Evolutionary conservation across 2,113 vertebrate species (phyloP).

Genomic region (Empidonax alnorum): DNA sequence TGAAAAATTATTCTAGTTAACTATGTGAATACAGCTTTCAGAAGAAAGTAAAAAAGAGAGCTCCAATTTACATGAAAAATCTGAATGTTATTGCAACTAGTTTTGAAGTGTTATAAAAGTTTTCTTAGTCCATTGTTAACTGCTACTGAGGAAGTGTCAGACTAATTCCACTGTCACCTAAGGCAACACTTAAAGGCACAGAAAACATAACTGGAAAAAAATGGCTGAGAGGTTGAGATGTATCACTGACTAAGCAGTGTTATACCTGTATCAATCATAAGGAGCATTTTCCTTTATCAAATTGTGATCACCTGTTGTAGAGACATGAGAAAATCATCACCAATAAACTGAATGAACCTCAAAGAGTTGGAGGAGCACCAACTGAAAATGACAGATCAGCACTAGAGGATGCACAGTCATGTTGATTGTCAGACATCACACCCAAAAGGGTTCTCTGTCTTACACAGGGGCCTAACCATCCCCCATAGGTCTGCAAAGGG

Average conservation of each 20-base stretch:
- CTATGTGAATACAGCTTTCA: background rate
- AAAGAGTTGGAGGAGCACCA: background rate
- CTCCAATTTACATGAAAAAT: background rate
- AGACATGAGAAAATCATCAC: background rate
- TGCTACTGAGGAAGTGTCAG: background rate
- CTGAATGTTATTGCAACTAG: background rate
- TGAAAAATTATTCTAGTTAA: background rate
- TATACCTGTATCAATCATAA: background rate
- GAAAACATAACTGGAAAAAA: background rate
- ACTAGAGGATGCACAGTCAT: accelerated
- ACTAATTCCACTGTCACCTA: background rate
- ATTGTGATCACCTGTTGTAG: background rate
- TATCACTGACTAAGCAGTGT: background rate
- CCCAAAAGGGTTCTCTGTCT: background rate
- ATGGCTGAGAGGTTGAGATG: background rate
- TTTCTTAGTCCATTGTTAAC: background rate
- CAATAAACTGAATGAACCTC: background rate
- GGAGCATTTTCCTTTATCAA: background rate
- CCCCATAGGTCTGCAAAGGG: background rate
- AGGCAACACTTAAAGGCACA: background rate
- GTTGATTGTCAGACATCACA: background rate
- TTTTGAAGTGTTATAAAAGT: background rate
- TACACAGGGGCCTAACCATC: background rate
- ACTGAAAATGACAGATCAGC: background rate
- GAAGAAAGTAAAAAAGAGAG: background rate